Base-by-base conservation (phyloP, 2,797 vertebrate genomes). In the Paedocypris micromegethes region DNA sequence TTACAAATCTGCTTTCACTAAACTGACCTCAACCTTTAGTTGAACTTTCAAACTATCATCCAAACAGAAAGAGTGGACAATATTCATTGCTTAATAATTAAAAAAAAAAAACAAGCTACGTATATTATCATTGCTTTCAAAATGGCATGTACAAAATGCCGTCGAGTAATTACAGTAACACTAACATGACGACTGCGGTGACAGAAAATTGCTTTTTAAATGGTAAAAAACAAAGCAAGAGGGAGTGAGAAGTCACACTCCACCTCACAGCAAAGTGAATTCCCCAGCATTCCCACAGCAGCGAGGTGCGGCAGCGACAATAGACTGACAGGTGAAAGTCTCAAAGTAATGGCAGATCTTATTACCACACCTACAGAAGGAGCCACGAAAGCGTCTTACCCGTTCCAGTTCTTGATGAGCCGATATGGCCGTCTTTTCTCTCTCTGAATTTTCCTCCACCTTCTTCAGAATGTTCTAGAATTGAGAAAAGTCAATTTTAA, bases 381-480 rank as follows among this genome's bases (percentile, higher is more conserved):
- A 58, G 9, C 61, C 59, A 61, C 66, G 55, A 58, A 58, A 64
- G 53, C 52, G 66, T 57, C 88, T 86, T 85, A 98, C 95, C 85
- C 91, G 89, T 78, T 97, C 95, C 80, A 98, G 85, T 60, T 94
- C 90, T 62, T 90, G 89, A 81, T 97, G 94, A 48, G 95, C 95
- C 0, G 92, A 93, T 73, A 95, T 85, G 3, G 96, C 94, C 0
- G 89, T 93, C 52, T 73, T 76, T 72, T 98, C 94, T 0, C 88
- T 90, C 63, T 93, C 88, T 0, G 96, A 93, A 55, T 90, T 85
- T 78, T 96, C 94, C 58, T 97, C 93, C 6, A 89, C 92, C 81
- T 92, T 93, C 86, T 97, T 97, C 78, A 98, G 85, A 79, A 98
- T 97, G 76, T 97, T 98, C 96, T 98, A 83, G 5, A 64, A 45